A percentile compares a stretch with the other conserved stretches of the same genome.
Conservation (phyloP, 2,113 vertebrate genomes). For the Glaucidium brasilianum region DNA sequence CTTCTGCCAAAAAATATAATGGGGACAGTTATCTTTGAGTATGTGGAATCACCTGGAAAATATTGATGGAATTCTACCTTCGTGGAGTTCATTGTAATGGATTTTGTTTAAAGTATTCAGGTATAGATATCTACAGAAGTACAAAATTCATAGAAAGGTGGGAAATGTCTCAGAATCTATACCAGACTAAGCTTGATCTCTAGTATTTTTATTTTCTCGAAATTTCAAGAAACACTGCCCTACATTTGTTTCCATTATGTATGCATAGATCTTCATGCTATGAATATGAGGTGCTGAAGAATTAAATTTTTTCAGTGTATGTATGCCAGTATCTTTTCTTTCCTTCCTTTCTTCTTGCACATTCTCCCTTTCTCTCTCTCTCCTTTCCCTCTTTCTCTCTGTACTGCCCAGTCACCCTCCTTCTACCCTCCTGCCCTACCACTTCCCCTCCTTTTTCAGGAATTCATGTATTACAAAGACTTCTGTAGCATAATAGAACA, state of each 20-base stretch:
- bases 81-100: accelerated
- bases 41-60: neutral
- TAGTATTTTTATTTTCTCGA: neutral
- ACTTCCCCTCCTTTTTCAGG: neutral
- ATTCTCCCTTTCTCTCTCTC: neutral
- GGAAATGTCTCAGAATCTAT: neutral
- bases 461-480: neutral
- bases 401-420: neutral
- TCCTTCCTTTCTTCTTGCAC: neutral
- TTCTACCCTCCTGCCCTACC: neutral
- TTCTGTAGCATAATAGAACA: neutral
- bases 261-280: neutral
- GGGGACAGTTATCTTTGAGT: neutral
- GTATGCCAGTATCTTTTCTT: neutral
- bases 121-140: neutral
- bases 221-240: neutral
- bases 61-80: neutral
- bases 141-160: neutral
- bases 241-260: neutral
- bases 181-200: neutral
- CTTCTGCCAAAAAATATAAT: neutral
- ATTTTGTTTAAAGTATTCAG: neutral
- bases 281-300: neutral
- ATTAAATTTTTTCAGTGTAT: neutral
- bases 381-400: neutral